These are phyloP conservation scores for Donacobius atricapilla DNA, from an alignment of 2,113 vertebrate species.

Conservation along the genomic window DNA sequence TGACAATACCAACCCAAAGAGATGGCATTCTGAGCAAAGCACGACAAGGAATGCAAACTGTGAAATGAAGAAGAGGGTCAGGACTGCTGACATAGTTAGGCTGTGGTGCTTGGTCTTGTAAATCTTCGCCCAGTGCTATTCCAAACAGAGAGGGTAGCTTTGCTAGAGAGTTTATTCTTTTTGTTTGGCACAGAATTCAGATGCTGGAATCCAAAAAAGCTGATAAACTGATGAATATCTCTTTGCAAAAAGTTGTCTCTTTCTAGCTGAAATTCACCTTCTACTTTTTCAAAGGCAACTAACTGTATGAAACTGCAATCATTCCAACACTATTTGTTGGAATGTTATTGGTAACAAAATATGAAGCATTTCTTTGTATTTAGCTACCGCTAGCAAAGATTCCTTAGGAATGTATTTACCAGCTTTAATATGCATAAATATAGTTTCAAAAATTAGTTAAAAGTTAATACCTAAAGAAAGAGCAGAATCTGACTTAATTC, in stretches of 20 bases:
- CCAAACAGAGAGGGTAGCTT: not conserved
- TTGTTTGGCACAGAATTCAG: not conserved
- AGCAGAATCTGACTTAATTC: not conserved
- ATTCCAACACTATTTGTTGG: not conserved
- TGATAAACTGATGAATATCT: not conserved
- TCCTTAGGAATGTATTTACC: not conserved
- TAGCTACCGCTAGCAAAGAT: not conserved
- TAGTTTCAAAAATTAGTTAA: not conserved
- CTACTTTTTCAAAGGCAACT: not conserved
- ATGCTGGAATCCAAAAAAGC: not conserved
- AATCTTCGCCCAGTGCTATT: not conserved
- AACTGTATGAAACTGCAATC: not conserved
- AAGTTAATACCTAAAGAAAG: not conserved
- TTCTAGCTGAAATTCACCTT: not conserved
- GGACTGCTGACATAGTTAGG: not conserved
- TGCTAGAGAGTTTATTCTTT: not conserved
- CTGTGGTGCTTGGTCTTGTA: not conserved
- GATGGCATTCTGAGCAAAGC: not conserved
- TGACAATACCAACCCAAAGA: not conserved
- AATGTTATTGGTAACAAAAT: not conserved
- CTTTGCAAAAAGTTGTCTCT: not conserved
- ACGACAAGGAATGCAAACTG: rapidly evolving
- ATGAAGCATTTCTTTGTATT: not conserved
- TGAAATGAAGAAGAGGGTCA: not conserved
- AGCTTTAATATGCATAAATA: not conserved